A percentile compares a stretch with the other conserved stretches of the same genome.
Conservation (phyloP, 1,140 invertebrate species). For the Drosophila equinoxialis region DNA sequence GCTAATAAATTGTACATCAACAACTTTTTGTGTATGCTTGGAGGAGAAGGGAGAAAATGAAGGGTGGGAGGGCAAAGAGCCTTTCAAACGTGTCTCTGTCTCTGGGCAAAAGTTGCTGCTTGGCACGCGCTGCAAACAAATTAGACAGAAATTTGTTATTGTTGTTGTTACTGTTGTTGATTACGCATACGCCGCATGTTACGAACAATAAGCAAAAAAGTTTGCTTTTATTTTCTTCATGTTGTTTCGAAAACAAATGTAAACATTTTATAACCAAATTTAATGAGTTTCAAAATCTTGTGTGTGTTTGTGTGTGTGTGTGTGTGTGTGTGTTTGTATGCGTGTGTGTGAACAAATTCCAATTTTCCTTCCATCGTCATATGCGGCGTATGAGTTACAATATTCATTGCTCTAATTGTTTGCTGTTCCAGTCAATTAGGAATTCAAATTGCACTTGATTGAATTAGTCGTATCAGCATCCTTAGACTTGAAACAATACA, state of each 20-base stretch:
- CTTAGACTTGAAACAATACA: neutral
- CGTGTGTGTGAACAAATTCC: neutral
- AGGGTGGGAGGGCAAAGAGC: neutral
- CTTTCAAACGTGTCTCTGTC: conserved; percentile 20
- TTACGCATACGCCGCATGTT: conserved; percentile 62
- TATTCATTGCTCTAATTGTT: conserved; percentile 8
- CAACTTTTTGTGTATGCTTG: conserved; percentile 13
- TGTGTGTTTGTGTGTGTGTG: conserved; percentile 15
- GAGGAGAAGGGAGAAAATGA: too few species aligned
- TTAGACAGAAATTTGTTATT: conserved; percentile 44
- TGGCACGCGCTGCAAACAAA: conserved; percentile 66
- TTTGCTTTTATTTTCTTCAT: neutral
- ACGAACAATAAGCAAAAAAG: conserved; percentile 44
- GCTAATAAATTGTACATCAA: conserved; percentile 55
- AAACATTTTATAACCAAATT: conserved; percentile 46
- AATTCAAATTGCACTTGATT: neutral
- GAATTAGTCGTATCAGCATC: neutral
- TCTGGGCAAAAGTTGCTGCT: conserved; percentile 19
- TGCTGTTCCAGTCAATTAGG: neutral
- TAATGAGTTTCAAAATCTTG: conserved; percentile 47
- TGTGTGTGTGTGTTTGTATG: neutral
- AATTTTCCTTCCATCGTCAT: neutral
- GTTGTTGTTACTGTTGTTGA: conserved; percentile 35
- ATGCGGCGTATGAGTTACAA: conserved; percentile 22
- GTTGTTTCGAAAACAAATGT: conserved; percentile 22